Percentiles rank a stretch among this genome's conserved stretches.
Conservation (phyloP, 2,797 vertebrate genomes). For the Sebastes hubbsi region DNA sequence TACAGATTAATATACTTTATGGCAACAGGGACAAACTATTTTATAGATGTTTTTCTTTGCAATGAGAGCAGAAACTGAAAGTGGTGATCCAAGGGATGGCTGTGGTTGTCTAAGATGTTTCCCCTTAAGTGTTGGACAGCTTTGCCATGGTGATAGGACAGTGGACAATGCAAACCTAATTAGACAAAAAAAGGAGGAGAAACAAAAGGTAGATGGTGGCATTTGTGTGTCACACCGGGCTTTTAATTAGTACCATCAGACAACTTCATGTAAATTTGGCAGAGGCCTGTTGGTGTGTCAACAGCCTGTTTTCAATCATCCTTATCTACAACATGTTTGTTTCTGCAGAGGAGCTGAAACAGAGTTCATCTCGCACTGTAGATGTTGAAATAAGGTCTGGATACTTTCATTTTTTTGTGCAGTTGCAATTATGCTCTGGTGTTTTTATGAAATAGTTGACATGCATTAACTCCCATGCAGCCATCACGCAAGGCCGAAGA, state of each 20-base stretch:
- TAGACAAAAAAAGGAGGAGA: conserved; percentile 20
- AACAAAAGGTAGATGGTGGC: conserved; percentile 19
- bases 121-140: too few species aligned
- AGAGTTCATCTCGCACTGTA: neutral
- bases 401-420: conserved; percentile 2
- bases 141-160: conserved; percentile 17
- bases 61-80: fast-evolving
- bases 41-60: too few species aligned
- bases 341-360: conserved; percentile 4
- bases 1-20: too few species aligned
- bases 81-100: too few species aligned
- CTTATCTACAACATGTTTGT: neutral
- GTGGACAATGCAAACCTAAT: conserved; percentile 34
- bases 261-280: conserved; percentile 5
- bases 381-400: conserved; percentile 20
- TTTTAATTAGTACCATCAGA: conserved; percentile 20
- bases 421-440: neutral
- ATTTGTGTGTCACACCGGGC: conserved; percentile 10
- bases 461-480: conserved; percentile 8
- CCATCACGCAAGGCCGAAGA: conserved; percentile 14
- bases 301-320: conserved; percentile 12
- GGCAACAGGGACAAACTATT: too few species aligned
- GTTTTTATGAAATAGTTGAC: conserved; percentile 1
- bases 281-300: neutral
- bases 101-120: too few species aligned